These are phyloP conservation scores for Leptoteleia sp. DNA, from an alignment of 1,140 invertebrate species.

Conservation along the genomic window DNA sequence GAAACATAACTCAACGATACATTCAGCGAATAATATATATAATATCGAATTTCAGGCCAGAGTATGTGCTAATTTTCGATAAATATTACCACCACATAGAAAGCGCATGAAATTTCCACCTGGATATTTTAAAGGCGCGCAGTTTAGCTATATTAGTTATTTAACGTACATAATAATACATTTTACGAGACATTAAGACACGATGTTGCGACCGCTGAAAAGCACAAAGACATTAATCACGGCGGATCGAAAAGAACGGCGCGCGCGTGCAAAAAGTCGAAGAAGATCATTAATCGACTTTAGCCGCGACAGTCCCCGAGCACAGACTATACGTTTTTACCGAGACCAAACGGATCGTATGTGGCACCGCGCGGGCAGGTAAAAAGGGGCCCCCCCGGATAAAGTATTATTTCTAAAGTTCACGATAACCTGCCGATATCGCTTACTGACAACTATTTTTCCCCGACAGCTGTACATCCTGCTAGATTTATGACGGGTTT, in stretches of 20 bases:
- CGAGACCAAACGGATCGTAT: constrained; percentile 36
- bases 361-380: constrained; percentile 1
- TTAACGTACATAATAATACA: constrained; percentile 44
- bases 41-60: too few species aligned
- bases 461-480: neutral
- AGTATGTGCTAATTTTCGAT: too few species aligned
- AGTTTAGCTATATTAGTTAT: constrained; percentile 40
- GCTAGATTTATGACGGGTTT: constrained; percentile 50
- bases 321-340: constrained; percentile 32
- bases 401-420: constrained; percentile 50
- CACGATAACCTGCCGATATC: constrained; percentile 46
- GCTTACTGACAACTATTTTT: constrained; percentile 40
- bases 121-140: too few species aligned
- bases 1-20: too few species aligned
- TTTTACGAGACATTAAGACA: constrained; percentile 38
- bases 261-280: constrained; percentile 47
- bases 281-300: constrained; percentile 60
- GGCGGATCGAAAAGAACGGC: constrained; percentile 36
- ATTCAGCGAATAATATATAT: too few species aligned
- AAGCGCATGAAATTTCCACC: too few species aligned
- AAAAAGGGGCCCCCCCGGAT: constrained; percentile 47
- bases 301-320: constrained; percentile 51
- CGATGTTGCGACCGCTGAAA: constrained; percentile 24
- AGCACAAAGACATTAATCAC: constrained; percentile 48
- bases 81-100: too few species aligned